These are phyloP conservation scores for Anagyrus pseudococci DNA, from an alignment of 2,888 invertebrate species.

Conservation along the genomic window DNA sequence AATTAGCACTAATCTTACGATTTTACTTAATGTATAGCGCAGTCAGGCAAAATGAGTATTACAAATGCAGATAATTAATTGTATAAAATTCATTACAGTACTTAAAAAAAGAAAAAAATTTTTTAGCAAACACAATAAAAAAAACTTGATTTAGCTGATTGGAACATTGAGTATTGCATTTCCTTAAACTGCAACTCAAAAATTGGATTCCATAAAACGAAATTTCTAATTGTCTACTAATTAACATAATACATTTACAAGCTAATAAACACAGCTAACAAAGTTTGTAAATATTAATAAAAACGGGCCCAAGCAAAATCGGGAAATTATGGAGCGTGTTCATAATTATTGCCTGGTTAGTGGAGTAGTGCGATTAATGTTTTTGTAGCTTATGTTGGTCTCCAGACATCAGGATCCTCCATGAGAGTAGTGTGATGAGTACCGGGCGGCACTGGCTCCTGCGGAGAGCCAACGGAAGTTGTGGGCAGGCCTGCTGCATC, in stretches of 20 bases:
- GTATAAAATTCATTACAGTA: neutral
- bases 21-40: too few relatives aligned
- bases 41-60: neutral
- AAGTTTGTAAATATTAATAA: neutral
- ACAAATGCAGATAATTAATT: neutral
- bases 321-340: slow-evolving; percentile 24
- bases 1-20: too few relatives aligned
- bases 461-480: slow-evolving; percentile 68
- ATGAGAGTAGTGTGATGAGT: slow-evolving; percentile 83
- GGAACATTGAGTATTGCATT: neutral
- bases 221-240: slow-evolving; percentile 7
- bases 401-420: slow-evolving; percentile 94
- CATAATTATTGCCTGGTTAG: slow-evolving; percentile 60
- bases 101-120: neutral
- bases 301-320: slow-evolving; percentile 15
- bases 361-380: slow-evolving; percentile 56
- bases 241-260: neutral
- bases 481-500: slow-evolving; percentile 71
- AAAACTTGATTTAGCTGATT: neutral
- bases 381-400: slow-evolving; percentile 79
- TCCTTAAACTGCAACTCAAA: neutral
- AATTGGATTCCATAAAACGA: neutral
- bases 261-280: slow-evolving; percentile 3
- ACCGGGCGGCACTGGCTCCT: slow-evolving; percentile 68
- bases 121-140: neutral